A percentile compares a stretch with the other conserved stretches of the same genome.
These are phyloP conservation scores for Dilophus febrilis DNA, from an alignment of 2,888 invertebrate species.

Conservation along the genomic window DNA sequence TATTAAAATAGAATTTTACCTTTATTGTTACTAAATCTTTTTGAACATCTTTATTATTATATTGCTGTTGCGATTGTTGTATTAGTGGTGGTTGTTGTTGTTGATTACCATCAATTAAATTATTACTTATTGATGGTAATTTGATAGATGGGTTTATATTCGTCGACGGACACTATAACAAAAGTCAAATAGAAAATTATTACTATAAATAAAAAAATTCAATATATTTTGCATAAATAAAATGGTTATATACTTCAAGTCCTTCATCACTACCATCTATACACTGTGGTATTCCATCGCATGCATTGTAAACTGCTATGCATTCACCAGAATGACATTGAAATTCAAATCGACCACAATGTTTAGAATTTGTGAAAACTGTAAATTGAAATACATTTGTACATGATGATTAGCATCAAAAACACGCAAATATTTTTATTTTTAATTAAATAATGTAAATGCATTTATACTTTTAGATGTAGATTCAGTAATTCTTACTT, in stretches of 20 bases:
- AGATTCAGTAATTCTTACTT: constrained; percentile 2
- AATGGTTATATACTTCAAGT: constrained; percentile 41
- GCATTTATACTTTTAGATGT: not conserved
- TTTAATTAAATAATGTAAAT: too few species aligned
- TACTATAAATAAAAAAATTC: not conserved
- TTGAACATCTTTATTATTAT: not conserved
- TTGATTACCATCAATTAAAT: not conserved
- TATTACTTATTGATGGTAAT: not conserved
- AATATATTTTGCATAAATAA: not conserved
- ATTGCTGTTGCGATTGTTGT: not conserved
- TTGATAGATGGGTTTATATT: not conserved
- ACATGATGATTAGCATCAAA: not conserved
- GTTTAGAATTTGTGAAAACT: constrained; percentile 17
- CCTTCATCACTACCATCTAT: constrained; percentile 85
- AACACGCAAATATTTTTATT: too few species aligned
- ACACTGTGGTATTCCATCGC: constrained; percentile 85
- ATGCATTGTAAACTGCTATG: constrained; percentile 87
- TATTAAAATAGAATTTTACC: not conserved
- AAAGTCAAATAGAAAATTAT: too few species aligned
- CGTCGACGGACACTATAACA: constrained; percentile 11
- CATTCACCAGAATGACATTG: constrained; percentile 79
- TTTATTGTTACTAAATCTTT: not conserved
- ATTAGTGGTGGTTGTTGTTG: not conserved
- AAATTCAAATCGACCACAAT: constrained; percentile 75
- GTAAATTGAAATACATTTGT: too few species aligned